These are phyloP conservation scores for Greenwoodochromis staneri DNA, from an alignment of 2,113 vertebrate species.

Conservation along the genomic window DNA sequence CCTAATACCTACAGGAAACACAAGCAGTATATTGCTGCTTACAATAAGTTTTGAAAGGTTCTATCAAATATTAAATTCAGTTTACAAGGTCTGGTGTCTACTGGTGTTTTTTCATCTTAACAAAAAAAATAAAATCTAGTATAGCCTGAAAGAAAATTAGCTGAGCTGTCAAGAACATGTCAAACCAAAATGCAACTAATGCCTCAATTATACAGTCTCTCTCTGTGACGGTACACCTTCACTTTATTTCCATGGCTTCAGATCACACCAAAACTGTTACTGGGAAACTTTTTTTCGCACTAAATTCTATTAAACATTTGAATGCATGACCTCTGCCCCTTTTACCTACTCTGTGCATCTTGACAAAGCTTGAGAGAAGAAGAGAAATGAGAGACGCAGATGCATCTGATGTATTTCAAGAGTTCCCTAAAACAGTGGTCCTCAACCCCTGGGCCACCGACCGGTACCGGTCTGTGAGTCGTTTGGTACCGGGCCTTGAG, in stretches of 20 bases:
- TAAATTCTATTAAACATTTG: background rate
- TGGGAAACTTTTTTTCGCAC: fast-evolving
- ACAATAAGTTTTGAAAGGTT: background rate
- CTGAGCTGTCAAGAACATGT: background rate
- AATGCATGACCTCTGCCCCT: background rate
- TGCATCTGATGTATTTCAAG: background rate
- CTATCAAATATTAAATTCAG: background rate
- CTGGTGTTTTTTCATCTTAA: background rate
- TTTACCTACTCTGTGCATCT: background rate
- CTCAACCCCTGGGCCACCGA: fast-evolving
- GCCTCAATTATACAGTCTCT: fast-evolving
- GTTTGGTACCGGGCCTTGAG: background rate
- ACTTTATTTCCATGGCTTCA: background rate
- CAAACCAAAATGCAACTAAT: background rate
- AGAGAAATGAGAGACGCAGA: background rate
- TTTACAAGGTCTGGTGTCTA: background rate
- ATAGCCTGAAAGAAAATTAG: background rate
- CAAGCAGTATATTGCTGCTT: background rate
- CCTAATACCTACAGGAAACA: background rate
- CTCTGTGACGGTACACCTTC: background rate
- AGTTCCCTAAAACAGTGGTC: background rate
- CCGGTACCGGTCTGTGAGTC: fast-evolving
- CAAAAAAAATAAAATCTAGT: background rate
- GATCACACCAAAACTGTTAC: background rate
- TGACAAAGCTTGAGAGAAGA: background rate